Evolutionary conservation across 2,113 vertebrate species (phyloP).

Genomic region (Empidonax traillii): DNA sequence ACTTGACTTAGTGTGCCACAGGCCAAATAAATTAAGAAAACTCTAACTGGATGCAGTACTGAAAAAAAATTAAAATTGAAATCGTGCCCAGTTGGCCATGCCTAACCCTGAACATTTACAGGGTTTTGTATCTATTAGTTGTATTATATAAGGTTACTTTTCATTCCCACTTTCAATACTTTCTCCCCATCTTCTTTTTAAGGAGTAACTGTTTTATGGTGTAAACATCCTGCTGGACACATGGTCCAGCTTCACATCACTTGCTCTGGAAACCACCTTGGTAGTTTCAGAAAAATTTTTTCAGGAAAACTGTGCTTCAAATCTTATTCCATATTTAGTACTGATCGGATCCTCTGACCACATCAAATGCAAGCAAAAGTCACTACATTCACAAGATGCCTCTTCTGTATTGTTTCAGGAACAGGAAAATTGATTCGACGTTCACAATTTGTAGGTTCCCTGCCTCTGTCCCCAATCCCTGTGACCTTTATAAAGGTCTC

Average conservation of each 20-base stretch:
- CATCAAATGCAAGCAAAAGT: background rate
- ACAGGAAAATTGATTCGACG: background rate
- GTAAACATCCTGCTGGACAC: background rate
- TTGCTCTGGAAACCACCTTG: background rate
- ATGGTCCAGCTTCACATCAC: rapidly evolving
- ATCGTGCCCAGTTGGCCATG: background rate
- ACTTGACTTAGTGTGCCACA: background rate
- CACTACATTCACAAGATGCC: background rate
- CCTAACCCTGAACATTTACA: background rate
- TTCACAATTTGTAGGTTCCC: background rate
- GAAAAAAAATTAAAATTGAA: background rate
- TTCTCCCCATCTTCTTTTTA: background rate
- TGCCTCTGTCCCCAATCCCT: background rate
- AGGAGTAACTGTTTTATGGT: background rate
- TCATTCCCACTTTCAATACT: background rate
- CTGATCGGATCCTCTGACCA: background rate
- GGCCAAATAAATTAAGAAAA: background rate
- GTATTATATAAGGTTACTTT: background rate
- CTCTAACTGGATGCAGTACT: background rate
- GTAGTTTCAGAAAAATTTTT: too few relatives aligned
- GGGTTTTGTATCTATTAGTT: background rate
- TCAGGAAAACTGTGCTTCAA: background rate
- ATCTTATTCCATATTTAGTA: background rate
- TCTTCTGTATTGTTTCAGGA: background rate
- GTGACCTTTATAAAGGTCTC: background rate